phyloP scores from a whole-genome alignment of 2,888 invertebrate species.

The Caenorhabditis auriculariae region DNA sequence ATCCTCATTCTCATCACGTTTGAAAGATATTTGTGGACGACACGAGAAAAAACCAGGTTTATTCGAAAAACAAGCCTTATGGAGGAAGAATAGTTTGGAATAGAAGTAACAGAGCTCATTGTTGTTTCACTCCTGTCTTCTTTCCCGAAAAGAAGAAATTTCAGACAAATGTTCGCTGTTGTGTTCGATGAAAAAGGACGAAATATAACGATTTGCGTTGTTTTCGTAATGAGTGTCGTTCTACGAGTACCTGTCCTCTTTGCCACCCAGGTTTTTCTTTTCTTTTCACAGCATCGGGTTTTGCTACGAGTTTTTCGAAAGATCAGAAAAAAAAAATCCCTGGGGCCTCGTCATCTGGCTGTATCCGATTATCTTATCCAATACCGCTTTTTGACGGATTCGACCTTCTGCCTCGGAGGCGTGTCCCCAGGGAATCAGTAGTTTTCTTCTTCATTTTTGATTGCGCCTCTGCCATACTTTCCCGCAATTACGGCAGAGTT shows the following conservation, averaged over 20 bases:
- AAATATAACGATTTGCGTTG: slow-evolving; percentile 21
- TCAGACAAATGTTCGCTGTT: slow-evolving; percentile 26
- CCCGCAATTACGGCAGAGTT: no score
- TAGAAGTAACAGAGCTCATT: no score
- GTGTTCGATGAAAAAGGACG: slow-evolving; percentile 36
- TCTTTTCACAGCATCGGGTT: no score
- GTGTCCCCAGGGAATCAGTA: no score
- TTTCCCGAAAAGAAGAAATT: not conserved
- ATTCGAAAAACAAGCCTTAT: slow-evolving; percentile 1
- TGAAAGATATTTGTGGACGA: slow-evolving; percentile 48
- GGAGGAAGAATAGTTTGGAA: slow-evolving; percentile 1
- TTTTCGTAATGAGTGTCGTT: slow-evolving; percentile 16
- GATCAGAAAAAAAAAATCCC: not conserved
- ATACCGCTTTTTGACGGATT: no score
- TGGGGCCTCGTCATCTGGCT: not conserved
- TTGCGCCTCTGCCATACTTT: no score
- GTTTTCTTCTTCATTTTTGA: no score
- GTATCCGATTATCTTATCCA: no score
- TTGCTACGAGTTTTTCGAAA: no score
- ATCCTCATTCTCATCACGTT: slow-evolving; percentile 47
- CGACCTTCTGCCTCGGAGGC: no score
- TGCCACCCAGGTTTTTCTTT: slow-evolving; percentile 34
- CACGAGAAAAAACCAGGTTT: slow-evolving; percentile 36
- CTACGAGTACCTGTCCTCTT: slow-evolving; percentile 35
- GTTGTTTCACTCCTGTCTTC: no score